Conservation (phyloP, 1,140 invertebrate genomes). For the Chymomyza costata region DNA sequence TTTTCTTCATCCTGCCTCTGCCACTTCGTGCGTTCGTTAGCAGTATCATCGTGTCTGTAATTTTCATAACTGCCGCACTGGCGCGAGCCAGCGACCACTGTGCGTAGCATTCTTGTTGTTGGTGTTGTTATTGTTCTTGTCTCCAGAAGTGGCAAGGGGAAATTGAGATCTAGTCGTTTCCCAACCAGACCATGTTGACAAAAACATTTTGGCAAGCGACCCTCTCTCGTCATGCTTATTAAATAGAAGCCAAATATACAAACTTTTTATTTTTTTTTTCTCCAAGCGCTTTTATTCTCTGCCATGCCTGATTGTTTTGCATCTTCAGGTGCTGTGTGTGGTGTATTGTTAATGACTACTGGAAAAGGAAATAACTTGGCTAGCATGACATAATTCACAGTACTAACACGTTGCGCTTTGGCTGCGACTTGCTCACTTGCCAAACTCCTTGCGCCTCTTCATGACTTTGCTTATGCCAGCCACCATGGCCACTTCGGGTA, state of each 20-base stretch:
- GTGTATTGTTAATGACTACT: constrained; percentile 56
- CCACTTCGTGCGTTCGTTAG: constrained; percentile 40
- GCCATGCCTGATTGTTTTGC: constrained; percentile 34
- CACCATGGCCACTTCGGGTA: constrained; percentile 74
- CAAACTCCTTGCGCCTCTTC: constrained; percentile 60
- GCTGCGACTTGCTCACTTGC: constrained; percentile 46
- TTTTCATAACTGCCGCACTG: constrained; percentile 61
- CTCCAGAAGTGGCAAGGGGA: constrained; percentile 27
- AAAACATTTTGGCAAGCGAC: constrained; percentile 57
- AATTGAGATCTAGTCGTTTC: constrained; percentile 48
- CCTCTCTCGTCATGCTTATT: neutral
- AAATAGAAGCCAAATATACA: neutral
- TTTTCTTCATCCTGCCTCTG: constrained; percentile 25
- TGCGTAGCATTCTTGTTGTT: neutral
- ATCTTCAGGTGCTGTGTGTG: constrained; percentile 45
- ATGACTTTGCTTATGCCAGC: constrained; percentile 71
- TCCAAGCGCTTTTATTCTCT: constrained; percentile 29
- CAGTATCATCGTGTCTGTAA: constrained; percentile 56
- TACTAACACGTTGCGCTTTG: constrained; percentile 33
- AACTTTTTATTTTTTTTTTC: constrained; percentile 52
- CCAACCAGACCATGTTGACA: constrained; percentile 47
- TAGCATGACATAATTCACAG: constrained; percentile 37
- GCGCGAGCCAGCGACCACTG: constrained; percentile 1
- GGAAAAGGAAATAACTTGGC: constrained; percentile 18
- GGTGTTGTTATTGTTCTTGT: neutral